These are phyloP conservation scores for Lycaon pictus DNA, from an alignment of 2,113 vertebrate species.

Conservation along the genomic window DNA sequence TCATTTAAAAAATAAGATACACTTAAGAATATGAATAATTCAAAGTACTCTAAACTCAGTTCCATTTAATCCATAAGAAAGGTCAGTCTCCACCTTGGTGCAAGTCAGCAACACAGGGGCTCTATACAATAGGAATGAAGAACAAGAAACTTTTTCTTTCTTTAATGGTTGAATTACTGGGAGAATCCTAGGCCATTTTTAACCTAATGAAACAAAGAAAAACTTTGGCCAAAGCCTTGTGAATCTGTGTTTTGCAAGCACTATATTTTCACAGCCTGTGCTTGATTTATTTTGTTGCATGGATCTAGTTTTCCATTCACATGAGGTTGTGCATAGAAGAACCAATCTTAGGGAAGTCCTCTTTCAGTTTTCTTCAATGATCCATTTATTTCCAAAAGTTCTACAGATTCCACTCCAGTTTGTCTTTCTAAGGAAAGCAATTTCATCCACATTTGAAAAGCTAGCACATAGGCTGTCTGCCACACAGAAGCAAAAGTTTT, in stretches of 20 bases:
- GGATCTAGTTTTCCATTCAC: background rate
- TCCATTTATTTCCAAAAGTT: background rate
- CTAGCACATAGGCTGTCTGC: background rate
- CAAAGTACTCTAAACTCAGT: background rate
- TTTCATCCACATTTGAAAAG: background rate
- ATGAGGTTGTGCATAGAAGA: background rate
- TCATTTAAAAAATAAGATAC: conserved; percentile 1
- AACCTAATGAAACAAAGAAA: conserved; percentile 3
- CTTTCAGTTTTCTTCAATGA: background rate
- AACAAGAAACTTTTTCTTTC: background rate
- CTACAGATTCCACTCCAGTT: background rate
- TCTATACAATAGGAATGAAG: background rate
- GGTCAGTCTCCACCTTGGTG: background rate
- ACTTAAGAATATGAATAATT: background rate
- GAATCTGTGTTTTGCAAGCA: background rate
- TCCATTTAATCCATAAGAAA: conserved; percentile 6
- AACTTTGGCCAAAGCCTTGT: background rate
- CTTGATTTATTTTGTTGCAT: background rate
- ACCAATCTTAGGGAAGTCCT: background rate
- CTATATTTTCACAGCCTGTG: background rate
- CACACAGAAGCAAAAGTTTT: background rate
- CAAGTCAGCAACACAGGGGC: background rate
- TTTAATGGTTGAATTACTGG: background rate
- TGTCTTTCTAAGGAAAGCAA: background rate
- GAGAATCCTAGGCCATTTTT: background rate